Conservation (phyloP, 2,797 vertebrate genomes). For the Trematomus bernacchii region DNA sequence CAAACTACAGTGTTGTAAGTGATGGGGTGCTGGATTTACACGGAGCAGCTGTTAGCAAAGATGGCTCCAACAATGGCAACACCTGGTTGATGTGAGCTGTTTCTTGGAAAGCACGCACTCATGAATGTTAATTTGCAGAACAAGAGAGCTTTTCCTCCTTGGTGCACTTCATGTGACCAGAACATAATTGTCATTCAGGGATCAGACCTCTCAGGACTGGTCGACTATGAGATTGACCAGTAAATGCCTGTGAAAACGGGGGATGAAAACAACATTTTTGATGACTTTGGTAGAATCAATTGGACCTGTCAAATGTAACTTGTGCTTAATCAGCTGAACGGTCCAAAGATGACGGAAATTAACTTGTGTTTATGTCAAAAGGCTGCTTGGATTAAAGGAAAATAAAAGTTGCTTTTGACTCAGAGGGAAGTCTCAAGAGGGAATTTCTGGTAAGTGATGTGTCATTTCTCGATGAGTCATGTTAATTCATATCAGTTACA, state of each 20-base stretch:
- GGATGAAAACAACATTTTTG: conserved; percentile 45
- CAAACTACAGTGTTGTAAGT: conserved; percentile 49
- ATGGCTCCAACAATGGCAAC: conserved; percentile 50
- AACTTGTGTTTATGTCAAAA: conserved; percentile 42
- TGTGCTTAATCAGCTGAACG: conserved; percentile 35
- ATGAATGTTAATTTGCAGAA: conserved; percentile 48
- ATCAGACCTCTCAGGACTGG: conserved; percentile 44
- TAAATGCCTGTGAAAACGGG: conserved; percentile 50
- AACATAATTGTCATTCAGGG: conserved; percentile 55
- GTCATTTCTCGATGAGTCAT: conserved; percentile 68
- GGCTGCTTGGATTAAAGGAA: conserved; percentile 50
- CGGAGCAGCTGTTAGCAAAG: conserved; percentile 74
- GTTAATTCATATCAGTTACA: conserved; percentile 59
- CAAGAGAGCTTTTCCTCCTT: conserved; percentile 44
- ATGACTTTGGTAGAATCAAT: conserved; percentile 51
- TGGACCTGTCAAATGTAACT: conserved; percentile 51
- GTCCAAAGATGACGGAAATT: conserved; percentile 50
- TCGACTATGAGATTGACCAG: conserved; percentile 36
- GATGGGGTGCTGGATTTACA: conserved; percentile 70
- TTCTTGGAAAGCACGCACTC: conserved; percentile 50
- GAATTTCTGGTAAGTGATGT: conserved; percentile 55
- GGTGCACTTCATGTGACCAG: conserved; percentile 44
- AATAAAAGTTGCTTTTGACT: conserved; percentile 59
- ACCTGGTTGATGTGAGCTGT: conserved; percentile 44
- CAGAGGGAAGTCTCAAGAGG: conserved; percentile 40